Evolutionary conservation across 2,113 vertebrate genomes (phyloP).

Genomic region (Scolopax mira): DNA sequence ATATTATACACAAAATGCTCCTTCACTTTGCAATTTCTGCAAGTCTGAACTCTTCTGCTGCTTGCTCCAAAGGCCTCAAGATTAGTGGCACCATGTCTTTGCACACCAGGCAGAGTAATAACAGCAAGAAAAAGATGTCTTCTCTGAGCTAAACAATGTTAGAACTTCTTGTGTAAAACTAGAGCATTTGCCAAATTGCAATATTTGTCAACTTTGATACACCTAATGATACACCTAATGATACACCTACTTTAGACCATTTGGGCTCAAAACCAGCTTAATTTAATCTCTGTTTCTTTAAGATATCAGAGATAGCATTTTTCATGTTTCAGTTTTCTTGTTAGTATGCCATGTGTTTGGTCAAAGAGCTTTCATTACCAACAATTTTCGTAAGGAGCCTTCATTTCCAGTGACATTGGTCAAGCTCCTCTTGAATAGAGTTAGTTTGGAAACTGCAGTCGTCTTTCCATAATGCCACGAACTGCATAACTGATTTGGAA

Average conservation of each 20-base stretch:
- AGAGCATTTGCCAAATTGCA: neutral
- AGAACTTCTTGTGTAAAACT: neutral
- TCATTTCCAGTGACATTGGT: neutral
- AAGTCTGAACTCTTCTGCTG: neutral
- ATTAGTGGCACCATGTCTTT: neutral
- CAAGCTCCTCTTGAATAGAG: neutral
- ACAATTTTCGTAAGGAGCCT: neutral
- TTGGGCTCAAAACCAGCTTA: neutral
- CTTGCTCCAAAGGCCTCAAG: neutral
- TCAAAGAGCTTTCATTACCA: neutral
- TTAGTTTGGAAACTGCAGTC: neutral
- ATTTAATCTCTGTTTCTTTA: neutral
- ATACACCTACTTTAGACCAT: neutral
- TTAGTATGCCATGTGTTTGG: neutral
- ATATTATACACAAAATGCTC: neutral
- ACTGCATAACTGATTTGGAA: neutral
- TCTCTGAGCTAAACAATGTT: neutral
- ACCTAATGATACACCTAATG: neutral
- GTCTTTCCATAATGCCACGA: neutral
- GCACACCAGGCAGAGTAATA: neutral
- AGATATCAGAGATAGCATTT: neutral
- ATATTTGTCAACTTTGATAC: neutral
- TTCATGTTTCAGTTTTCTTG: neutral
- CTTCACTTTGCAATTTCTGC: neutral
- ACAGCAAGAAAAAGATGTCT: neutral